Base-by-base conservation (phyloP, 2,797 vertebrate species). In the Uromys caudimaculatus region DNA sequence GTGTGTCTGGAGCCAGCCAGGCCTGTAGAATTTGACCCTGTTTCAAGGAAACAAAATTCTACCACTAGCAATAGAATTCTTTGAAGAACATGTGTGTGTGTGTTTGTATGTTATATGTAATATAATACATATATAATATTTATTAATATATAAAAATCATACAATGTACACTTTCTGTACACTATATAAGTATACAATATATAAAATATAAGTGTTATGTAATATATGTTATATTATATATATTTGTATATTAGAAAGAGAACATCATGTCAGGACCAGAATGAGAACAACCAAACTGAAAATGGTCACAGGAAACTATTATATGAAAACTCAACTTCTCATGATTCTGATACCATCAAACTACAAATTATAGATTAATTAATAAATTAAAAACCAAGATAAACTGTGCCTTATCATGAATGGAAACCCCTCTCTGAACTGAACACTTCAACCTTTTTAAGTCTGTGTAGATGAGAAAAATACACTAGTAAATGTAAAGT, bases 251-350 rank as follows among this genome's bases (percentile, higher is more conserved):
- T 73, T 21, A 73, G 24, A 76, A 8, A 78, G 19, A 58, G 12
- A 41, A 11, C 16, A 58, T 41, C 7, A 82, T 58, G 79, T 58
- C 7, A 47, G 58, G 62, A 84, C 9, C 27, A 84, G 27, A 64
- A 47, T 84, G 17, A 50, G 27, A 84, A 75, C 13, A 89, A 95
- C 90, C 64, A 64, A 93, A 54, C 35, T 47, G 32, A 90, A 83
- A 75, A 75, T 29, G 4, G 1, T 58, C 27, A 29, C 44, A 41
- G 17, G 1, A 73, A 73, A 19, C 14, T 27, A 2, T 82, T 82
- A 83, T 11, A 94, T 56, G 21, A 89, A 85, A 95, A 52, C 0
- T 0, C 90, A 23, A 52, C 38, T 90, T 6, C 2, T 24, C n/a
- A 24, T 54, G 14, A 24, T 8, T 19, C 11, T 87, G 13, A 44